Conservation (phyloP, 2,888 invertebrate species). For the Emmelina monodactyla region DNA sequence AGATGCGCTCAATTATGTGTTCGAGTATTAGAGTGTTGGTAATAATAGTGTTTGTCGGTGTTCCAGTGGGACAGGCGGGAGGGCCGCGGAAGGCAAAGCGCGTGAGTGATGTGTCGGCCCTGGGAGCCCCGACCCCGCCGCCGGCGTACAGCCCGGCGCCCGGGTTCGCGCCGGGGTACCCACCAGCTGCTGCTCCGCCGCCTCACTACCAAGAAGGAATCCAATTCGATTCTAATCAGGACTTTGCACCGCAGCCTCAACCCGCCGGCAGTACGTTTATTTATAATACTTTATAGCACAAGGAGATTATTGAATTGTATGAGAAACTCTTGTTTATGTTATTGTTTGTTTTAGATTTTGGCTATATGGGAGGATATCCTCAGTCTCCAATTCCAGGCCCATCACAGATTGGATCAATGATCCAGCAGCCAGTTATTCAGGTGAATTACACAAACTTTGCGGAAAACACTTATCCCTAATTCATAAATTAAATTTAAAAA, state of each 20-base stretch:
- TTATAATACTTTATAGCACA: no score
- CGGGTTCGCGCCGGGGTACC: constrained; percentile 28
- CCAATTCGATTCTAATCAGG: constrained; percentile 36
- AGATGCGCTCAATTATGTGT: neutral
- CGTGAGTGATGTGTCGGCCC: constrained; percentile 73
- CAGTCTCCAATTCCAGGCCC: constrained; percentile 33
- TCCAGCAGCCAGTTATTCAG: constrained; percentile 58
- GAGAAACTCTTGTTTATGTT: no score
- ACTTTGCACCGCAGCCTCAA: constrained; percentile 21
- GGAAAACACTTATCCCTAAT: no score
- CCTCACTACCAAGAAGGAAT: constrained; percentile 44
- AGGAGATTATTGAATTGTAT: no score
- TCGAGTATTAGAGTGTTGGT: constrained; percentile 4
- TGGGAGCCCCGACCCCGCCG: constrained; percentile 65
- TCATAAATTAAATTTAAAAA: no score
- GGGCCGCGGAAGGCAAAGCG: constrained; percentile 69
- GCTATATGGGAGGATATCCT: constrained; percentile 32
- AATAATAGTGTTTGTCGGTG: constrained; percentile 13
- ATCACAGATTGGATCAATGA: constrained; percentile 46
- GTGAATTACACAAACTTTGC: no score
- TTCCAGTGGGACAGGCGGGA: constrained; percentile 38
- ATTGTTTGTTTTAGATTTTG: constrained; percentile 37
- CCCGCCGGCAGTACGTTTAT: constrained; percentile 30
- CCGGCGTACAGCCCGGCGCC: constrained; percentile 32
- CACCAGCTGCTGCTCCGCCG: constrained; percentile 34